phyloP scores from a whole-genome alignment of 2,888 invertebrate species.

The Anoncus sp. region DNA sequence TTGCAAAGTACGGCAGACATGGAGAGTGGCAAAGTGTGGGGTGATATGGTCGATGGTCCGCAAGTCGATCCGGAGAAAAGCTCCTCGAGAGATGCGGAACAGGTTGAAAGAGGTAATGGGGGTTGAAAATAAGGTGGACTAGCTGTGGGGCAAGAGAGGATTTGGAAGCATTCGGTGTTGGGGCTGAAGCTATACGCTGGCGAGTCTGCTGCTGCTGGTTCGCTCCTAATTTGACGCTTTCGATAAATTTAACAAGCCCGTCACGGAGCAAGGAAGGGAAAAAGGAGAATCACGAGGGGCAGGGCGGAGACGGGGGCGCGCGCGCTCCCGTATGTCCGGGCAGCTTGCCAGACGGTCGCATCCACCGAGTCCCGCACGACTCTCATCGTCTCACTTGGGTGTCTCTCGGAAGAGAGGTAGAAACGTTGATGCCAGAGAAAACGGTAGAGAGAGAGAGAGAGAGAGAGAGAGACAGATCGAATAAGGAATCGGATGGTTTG shows the following conservation, averaged over 20 bases:
- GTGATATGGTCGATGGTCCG: slow-evolving; percentile 36
- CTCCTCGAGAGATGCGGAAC: slow-evolving; percentile 11
- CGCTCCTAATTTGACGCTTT: slow-evolving; percentile 82
- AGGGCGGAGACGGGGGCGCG: no score
- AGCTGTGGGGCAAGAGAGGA: slow-evolving; percentile 51
- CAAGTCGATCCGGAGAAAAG: slow-evolving; percentile 31
- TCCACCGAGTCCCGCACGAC: slow-evolving; percentile 60
- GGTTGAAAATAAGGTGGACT: slow-evolving; percentile 56
- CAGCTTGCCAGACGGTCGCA: slow-evolving; percentile 77
- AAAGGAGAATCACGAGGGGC: slow-evolving; percentile 28
- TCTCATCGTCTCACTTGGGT: slow-evolving; percentile 72
- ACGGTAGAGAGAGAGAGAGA: slow-evolving; percentile 8
- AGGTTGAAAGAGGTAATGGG: slow-evolving; percentile 41
- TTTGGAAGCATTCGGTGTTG: slow-evolving; percentile 57
- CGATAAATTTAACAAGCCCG: slow-evolving; percentile 83
- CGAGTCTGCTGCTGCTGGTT: slow-evolving; percentile 66
- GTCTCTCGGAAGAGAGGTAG: slow-evolving; percentile 65
- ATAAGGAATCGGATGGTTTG: slow-evolving; percentile 48
- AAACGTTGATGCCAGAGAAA: slow-evolving; percentile 45
- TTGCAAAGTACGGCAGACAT: slow-evolving; percentile 11
- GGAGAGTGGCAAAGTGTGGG: slow-evolving; percentile 3
- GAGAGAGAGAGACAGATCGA: background rate
- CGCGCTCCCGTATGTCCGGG: slow-evolving; percentile 74
- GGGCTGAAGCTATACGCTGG: slow-evolving; percentile 50
- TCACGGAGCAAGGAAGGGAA: slow-evolving; percentile 78